Evolutionary conservation across 2,888 invertebrate species (phyloP).

Genomic region (Erebia aethiops): DNA sequence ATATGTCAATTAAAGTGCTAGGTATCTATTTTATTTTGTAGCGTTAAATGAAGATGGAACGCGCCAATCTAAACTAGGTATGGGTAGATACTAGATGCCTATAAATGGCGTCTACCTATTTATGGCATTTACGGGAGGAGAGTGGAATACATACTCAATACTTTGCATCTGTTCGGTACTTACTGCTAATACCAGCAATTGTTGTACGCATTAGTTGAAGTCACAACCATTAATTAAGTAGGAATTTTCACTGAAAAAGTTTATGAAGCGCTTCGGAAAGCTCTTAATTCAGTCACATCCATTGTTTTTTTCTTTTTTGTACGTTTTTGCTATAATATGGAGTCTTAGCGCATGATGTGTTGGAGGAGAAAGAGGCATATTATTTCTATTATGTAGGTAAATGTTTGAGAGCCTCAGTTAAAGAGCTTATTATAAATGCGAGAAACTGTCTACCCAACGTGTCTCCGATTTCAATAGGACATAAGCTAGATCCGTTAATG

Average conservation of each 20-base stretch:
- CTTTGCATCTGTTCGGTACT: not conserved
- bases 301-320: too few species aligned
- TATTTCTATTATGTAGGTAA: too few species aligned
- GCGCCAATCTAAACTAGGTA: not conserved
- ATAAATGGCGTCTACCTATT: not conserved
- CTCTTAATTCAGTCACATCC: too few species aligned
- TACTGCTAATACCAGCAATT: too few species aligned
- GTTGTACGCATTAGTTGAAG: too few species aligned
- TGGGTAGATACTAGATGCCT: too few species aligned
- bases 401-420: too few species aligned
- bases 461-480: slow-evolving; percentile 4
- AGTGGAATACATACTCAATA: not conserved
- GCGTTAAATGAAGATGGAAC: not conserved
- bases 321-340: too few species aligned
- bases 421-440: not conserved
- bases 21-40: not conserved
- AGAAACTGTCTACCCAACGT: not conserved
- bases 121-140: not conserved
- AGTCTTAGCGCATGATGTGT: too few species aligned
- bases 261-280: too few species aligned
- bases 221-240: too few species aligned
- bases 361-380: not conserved
- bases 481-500: slow-evolving; percentile 8
- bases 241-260: too few species aligned
- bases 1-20: not conserved